Evolutionary conservation across 2,797 vertebrate genomes (phyloP).

Genomic region (Argentina silus): DNA sequence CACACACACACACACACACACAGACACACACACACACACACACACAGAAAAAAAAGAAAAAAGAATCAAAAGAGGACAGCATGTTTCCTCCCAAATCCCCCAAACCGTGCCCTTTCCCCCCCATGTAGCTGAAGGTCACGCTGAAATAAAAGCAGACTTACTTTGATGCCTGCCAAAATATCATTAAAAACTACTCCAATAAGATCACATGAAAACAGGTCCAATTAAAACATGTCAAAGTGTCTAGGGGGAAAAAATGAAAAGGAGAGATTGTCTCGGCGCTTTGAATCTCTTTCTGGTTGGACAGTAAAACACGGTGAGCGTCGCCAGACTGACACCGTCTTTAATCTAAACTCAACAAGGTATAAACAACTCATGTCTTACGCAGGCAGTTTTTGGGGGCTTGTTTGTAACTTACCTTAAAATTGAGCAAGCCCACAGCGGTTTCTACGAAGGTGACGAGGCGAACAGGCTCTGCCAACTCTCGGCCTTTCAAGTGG

Average conservation of each 20-base stretch:
- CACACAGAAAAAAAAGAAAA: slow-evolving; percentile 50
- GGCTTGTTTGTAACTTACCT: slow-evolving; percentile 85
- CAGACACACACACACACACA: slow-evolving; percentile 41
- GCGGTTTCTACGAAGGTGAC: slow-evolving; percentile 99
- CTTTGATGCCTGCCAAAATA: slow-evolving; percentile 70
- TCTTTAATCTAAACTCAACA: slow-evolving; percentile 69
- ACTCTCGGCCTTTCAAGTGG: slow-evolving; percentile 88
- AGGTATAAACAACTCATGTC: slow-evolving; percentile 53
- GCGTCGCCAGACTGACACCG: slow-evolving; percentile 44
- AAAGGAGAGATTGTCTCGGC: slow-evolving; percentile 21
- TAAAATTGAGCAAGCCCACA: slow-evolving; percentile 97
- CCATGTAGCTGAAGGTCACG: slow-evolving; percentile 65
- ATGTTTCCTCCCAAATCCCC: slow-evolving; percentile 66
- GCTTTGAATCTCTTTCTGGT: slow-evolving; percentile 53
- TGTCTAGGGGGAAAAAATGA: slow-evolving; percentile 49
- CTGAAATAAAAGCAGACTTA: slow-evolving; percentile 44
- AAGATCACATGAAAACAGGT: slow-evolving; percentile 59
- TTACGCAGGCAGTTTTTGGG: slow-evolving; percentile 63
- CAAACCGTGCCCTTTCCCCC: slow-evolving; percentile 52
- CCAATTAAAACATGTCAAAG: slow-evolving; percentile 73
- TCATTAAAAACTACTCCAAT: slow-evolving; percentile 66
- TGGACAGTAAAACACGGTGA: slow-evolving; percentile 55
- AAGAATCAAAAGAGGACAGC: slow-evolving; percentile 65
- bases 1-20: slow-evolving; percentile 47
- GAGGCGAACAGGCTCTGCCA: slow-evolving; percentile 91